Evolutionary conservation across 2,113 vertebrate species (phyloP).

Genomic region (Sorex fumeus): DNA sequence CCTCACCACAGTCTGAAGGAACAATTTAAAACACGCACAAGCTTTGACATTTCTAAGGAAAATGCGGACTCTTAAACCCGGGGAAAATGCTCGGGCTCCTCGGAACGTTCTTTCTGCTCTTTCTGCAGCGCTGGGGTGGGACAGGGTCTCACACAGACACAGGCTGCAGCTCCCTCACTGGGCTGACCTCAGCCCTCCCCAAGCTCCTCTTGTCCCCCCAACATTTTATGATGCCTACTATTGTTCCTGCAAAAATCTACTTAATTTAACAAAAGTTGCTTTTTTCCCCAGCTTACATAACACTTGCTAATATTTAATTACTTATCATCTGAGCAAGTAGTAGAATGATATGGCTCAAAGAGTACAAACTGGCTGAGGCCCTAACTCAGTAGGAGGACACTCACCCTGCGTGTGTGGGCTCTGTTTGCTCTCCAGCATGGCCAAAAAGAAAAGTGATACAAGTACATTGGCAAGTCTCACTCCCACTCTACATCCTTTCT

Average conservation of each 20-base stretch:
- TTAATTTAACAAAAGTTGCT: conserved; percentile 5
- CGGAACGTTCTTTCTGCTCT: no score
- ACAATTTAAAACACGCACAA: conserved; percentile 27
- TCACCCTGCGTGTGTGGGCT: no score
- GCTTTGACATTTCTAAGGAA: conserved; percentile 18
- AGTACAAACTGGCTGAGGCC: neutral
- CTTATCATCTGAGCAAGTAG: conserved; percentile 54
- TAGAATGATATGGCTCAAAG: conserved; percentile 27
- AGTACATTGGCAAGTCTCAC: neutral
- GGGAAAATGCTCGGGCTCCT: neutral
- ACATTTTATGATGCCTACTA: conserved; percentile 34
- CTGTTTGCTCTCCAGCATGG: no score
- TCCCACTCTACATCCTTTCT: neutral
- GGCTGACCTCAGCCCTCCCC: neutral
- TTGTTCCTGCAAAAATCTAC: conserved; percentile 54
- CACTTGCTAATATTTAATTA: conserved; percentile 46
- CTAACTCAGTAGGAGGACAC: no score
- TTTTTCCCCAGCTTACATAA: neutral
- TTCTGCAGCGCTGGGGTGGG: no score
- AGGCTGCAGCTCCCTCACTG: no score
- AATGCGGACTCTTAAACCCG: neutral
- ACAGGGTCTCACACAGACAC: no score
- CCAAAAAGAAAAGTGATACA: no score
- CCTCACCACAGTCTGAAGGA: conserved; percentile 24
- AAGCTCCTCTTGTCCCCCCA: neutral